Evolutionary conservation across 2,888 invertebrate species (phyloP).

Genomic region (Euzophera pinguis): DNA sequence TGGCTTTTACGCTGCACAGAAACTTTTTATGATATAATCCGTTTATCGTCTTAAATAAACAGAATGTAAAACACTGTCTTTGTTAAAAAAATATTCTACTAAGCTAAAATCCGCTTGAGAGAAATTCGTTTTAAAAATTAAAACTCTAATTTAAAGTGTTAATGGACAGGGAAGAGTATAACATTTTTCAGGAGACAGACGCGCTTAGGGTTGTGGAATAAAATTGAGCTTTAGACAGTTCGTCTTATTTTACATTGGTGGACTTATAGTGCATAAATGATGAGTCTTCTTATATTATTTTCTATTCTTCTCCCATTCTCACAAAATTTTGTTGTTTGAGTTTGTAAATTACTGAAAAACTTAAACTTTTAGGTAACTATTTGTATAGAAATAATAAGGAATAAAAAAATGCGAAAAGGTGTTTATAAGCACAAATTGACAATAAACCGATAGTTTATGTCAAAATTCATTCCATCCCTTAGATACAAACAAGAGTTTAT

Average conservation of each 20-base stretch:
- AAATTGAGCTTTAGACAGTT: conserved; percentile 18
- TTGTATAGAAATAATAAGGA: too few species aligned
- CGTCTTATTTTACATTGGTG: not conserved
- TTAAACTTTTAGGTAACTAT: too few species aligned
- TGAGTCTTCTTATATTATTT: too few species aligned
- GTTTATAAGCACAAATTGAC: too few species aligned
- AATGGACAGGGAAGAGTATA: conserved; percentile 55
- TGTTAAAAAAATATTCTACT: conserved; percentile 13
- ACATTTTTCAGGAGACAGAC: conserved; percentile 44
- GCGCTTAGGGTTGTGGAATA: conserved; percentile 16
- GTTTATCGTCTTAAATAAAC: not conserved
- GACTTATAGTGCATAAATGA: too few species aligned
- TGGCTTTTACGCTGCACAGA: not conserved
- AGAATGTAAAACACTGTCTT: conserved; percentile 17
- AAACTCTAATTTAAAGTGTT: conserved; percentile 55
- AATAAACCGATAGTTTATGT: too few species aligned
- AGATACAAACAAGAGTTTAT: too few species aligned
- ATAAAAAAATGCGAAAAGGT: too few species aligned
- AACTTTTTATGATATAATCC: not conserved
- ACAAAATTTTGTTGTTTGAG: too few species aligned
- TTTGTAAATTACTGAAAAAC: too few species aligned
- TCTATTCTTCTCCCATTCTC: too few species aligned
- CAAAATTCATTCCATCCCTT: too few species aligned
- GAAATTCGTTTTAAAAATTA: conserved; percentile 49
- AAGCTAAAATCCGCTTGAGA: conserved; percentile 25